A percentile compares a stretch with the other conserved stretches of the same genome.
Evolutionary conservation across 2,888 invertebrate species (phyloP).

Genomic region (Agapetus fuscipes): DNA sequence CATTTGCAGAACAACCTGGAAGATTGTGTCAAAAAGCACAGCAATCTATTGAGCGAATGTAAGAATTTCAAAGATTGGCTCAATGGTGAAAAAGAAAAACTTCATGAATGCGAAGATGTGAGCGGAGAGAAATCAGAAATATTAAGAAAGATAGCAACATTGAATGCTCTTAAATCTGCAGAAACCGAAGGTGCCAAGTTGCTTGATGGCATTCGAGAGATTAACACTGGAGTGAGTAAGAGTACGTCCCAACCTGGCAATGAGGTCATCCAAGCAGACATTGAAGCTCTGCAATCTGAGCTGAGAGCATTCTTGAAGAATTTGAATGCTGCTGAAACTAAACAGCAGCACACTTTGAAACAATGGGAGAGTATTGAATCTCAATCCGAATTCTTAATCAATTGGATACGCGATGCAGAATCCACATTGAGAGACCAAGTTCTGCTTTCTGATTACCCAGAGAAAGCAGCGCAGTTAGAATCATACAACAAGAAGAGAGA

Average conservation of each 20-base stretch:
- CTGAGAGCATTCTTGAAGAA: conserved; percentile 57
- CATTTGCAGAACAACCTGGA: conserved; percentile 77
- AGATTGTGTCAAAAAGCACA: conserved; percentile 77
- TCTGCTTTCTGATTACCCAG: conserved; percentile 66
- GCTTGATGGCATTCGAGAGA: conserved; percentile 56
- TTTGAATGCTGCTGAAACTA: conserved; percentile 59
- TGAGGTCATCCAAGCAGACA: conserved; percentile 60
- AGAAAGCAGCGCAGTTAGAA: conserved; percentile 68
- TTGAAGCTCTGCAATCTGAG: conserved; percentile 56
- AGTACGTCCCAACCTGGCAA: conserved; percentile 77
- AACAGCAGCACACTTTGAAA: conserved; percentile 61
- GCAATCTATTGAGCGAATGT: conserved; percentile 64
- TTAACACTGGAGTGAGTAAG: conserved; percentile 56
- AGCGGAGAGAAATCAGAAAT: conserved; percentile 80
- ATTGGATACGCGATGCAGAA: conserved; percentile 82
- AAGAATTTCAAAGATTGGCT: conserved; percentile 78
- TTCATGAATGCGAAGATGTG: conserved; percentile 71
- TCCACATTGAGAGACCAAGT: conserved; percentile 78
- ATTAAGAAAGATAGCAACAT: conserved; percentile 56
- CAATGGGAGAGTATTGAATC: conserved; percentile 86
- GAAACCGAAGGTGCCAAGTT: conserved; percentile 55
- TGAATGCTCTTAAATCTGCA: conserved; percentile 54
- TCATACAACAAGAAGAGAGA: conserved; percentile 66
- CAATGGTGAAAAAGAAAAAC: conserved; percentile 65
- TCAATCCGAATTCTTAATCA: conserved; percentile 66